Evolutionary conservation across 2,888 invertebrate genomes (phyloP).

Genomic region (Chironomus tentans): DNA sequence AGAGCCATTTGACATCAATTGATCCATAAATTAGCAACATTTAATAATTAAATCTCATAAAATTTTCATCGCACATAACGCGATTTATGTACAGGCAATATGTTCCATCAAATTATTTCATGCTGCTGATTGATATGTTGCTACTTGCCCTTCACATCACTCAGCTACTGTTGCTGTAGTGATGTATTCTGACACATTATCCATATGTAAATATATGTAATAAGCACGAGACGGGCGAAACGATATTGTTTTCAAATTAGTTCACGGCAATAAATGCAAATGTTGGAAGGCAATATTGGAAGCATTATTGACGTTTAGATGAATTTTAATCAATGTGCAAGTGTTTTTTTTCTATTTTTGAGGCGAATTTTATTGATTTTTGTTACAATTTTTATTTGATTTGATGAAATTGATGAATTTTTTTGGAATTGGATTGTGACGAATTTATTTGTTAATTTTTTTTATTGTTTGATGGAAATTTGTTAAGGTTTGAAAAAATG

Average conservation of each 20-base stretch:
- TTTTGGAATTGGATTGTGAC: too few relatives aligned
- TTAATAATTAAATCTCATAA: constrained; percentile 11
- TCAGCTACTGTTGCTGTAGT: neutral
- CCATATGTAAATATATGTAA: neutral
- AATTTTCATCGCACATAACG: constrained; percentile 3
- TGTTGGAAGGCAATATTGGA: neutral
- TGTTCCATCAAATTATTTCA: constrained; percentile 13
- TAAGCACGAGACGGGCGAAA: constrained; percentile 1
- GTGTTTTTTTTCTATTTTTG: too few relatives aligned
- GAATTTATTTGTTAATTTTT: too few relatives aligned
- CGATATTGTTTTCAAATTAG: constrained; percentile 22
- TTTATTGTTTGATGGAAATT: too few relatives aligned
- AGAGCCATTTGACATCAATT: neutral
- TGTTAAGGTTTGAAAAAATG: too few relatives aligned
- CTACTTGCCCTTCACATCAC: too few relatives aligned
- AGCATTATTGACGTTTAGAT: too few relatives aligned
- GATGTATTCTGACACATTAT: neutral
- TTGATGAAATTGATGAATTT: too few relatives aligned
- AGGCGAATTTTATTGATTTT: too few relatives aligned
- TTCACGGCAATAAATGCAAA: constrained; percentile 13
- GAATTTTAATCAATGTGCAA: too few relatives aligned
- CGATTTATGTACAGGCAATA: neutral
- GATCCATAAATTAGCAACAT: neutral
- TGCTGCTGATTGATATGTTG: constrained; percentile 17
- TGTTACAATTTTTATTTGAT: too few relatives aligned